Base-by-base conservation (phyloP, 1,140 invertebrate species). In the Pseudomyrmex sp. region DNA sequence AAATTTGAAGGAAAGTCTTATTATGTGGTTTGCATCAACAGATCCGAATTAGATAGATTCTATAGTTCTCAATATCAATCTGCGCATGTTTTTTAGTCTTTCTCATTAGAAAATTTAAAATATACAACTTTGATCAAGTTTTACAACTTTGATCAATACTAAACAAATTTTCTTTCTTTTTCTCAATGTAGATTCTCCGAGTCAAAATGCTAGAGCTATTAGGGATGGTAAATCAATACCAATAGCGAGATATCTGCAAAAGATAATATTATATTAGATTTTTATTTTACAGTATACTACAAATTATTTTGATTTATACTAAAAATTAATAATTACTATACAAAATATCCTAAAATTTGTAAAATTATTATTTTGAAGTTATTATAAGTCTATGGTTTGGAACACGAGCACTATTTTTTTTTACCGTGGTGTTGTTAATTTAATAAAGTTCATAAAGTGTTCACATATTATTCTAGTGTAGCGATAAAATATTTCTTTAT, bases 191-290 rank as follows among this genome's bases (percentile, higher is more conserved):
- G 70, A 59, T 59, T 73, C 70, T 0, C n/a, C 10, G 44, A 73
- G 3, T 59, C 35, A 2, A 59, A 73, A 73, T 15, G 18, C 18
- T 18, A 18, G 18, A 18, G 70, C 70, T 3, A 59, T 52, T 59
- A 73, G 9, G 2, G 20, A 20, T 46, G 56, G 15, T 73, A 18
- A 15, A 4, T 56, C 18, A 18, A 18, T 18, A 18, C 18, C 18
- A 46, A 23, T 73, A 73, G 54, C 69, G 20, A 73, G 54, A 26
- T 73, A 59, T 46, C 35, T 73, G 7, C 12, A 68, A 66, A 66
- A 35, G 26, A 35, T 35, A 35, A 2, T 35, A 35, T 35, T 35
- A 35, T 35, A 35, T 35, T 35, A 35, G 26, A 35, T 4, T 35
- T 35, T 35, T 35, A 35, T 35, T 35, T 35, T 2, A 35, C 26